Conservation (phyloP, 2,888 invertebrate genomes). For the Patella caerulea region DNA sequence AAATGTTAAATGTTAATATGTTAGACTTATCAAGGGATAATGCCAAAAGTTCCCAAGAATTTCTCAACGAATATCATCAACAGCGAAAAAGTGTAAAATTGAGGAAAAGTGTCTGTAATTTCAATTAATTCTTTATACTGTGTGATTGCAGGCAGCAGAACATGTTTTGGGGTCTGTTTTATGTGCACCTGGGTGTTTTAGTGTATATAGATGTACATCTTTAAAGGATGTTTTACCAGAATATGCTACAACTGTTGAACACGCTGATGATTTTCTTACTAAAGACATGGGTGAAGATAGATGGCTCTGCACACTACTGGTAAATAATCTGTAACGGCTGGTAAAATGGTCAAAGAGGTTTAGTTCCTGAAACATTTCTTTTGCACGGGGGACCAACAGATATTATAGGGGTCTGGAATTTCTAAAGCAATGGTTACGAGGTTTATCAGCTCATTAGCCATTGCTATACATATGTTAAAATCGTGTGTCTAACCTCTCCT, state of each 20-base stretch:
- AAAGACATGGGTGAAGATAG: conserved; percentile 67
- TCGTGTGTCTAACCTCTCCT: too few relatives aligned
- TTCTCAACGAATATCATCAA: too few relatives aligned
- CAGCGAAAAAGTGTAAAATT: too few relatives aligned
- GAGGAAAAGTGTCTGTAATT: too few relatives aligned
- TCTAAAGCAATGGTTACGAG: too few relatives aligned
- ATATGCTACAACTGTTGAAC: conserved; percentile 54
- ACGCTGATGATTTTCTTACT: conserved; percentile 60
- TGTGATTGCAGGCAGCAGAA: conserved; percentile 55
- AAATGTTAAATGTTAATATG: too few relatives aligned
- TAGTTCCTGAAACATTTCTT: too few relatives aligned
- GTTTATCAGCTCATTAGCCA: too few relatives aligned
- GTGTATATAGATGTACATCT: conserved; percentile 62
- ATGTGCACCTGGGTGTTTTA: conserved; percentile 68
- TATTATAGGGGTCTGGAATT: too few relatives aligned
- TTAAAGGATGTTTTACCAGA: conserved; percentile 57
- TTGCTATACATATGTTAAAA: too few relatives aligned
- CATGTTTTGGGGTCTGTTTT: conserved; percentile 66
- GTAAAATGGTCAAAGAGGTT: too few relatives aligned
- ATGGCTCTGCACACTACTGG: conserved; percentile 65
- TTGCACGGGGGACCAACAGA: too few relatives aligned
- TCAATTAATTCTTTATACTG: neutral
- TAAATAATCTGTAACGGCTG: conserved; percentile 18
- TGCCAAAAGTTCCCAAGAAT: neutral
- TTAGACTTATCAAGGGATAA: neutral